phyloP scores from a whole-genome alignment of 2,113 vertebrate species.

The Bombycilla garrulus region DNA sequence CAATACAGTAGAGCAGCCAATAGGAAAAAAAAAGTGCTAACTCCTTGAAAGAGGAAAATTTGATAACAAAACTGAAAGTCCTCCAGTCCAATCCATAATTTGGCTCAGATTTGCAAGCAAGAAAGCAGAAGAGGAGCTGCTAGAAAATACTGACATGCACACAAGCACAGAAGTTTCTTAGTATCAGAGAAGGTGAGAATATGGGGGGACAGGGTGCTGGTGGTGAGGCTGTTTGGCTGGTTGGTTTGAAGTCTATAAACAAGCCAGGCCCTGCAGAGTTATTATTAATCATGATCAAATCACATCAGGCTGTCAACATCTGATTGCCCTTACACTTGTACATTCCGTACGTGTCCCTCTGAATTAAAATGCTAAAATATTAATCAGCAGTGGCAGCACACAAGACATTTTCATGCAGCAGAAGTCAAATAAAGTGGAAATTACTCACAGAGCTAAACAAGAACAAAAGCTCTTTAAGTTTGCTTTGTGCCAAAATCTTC shows the following conservation, averaged over 20 bases:
- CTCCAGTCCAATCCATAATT: not conserved
- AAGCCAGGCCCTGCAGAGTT: not conserved
- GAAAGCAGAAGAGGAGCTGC: not conserved
- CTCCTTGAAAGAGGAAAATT: not conserved
- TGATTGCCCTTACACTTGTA: not conserved
- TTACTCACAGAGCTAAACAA: not conserved
- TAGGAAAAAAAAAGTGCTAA: not conserved
- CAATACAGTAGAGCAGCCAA: not conserved
- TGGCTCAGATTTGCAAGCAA: not conserved
- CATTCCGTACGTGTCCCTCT: not conserved
- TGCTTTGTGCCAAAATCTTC: not conserved
- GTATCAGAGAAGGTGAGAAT: not conserved
- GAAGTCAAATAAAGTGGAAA: not conserved
- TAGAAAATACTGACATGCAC: not conserved
- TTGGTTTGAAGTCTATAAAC: not conserved
- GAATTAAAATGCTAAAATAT: not conserved
- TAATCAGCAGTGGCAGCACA: not conserved
- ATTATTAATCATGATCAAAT: not conserved
- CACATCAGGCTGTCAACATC: not conserved
- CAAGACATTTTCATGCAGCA: not conserved
- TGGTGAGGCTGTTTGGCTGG: not conserved
- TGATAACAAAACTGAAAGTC: not conserved
- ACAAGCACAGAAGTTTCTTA: not conserved
- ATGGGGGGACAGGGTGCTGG: rapidly evolving
- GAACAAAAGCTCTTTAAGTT: not conserved